Evolutionary conservation across 2,888 invertebrate genomes (phyloP), one percentile per base, ranked within the genome.

Genomic region (Phlogophora meticulosa): DNA sequence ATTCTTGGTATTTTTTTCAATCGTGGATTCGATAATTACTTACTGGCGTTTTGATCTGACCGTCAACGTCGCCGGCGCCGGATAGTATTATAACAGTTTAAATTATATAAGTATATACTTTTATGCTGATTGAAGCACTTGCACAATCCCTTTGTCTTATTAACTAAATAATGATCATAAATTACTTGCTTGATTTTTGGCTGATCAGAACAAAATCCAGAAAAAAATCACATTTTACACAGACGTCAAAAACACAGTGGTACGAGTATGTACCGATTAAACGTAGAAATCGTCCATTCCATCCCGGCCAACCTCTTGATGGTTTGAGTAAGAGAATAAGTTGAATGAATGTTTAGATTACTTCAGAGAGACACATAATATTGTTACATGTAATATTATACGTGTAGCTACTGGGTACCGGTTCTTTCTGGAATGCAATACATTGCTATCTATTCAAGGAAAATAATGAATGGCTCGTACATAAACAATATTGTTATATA

Each of bases 361-460:
- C 22, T 28, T 36, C 4, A 24, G 10, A 28, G 36, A 45, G n/a
- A 15, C 38, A 38, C 34, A 34, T 42, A 42, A 43, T 67, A 63
- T 73, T 51, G 34, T 61, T 42, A 45, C 24, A 22, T 46, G 42
- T 42, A 42, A 43, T 67, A 63, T 73, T 51, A 28, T 61, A 45
- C 24, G 20, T 46, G 42, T 64, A 46, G 56, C 49, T 59, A 68
- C 38, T 17, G 53, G 40, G 45, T 28, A 46, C 59, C 42, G 62
- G 71, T 77, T 62, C 43, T 72, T 66, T 77, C 70, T 71, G 69
- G 68, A 80, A 70, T 72, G 62, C 46, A 71, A 71, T 57, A 72
- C 56, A 75, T 62, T 78, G 61, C 72, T 79, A 84, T 82, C 85
- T 72, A 67, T 84, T 84, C 85, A 74, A 76, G 78, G 84, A 85